Evolutionary conservation across 2,113 vertebrate genomes (phyloP).

Genomic region (Sceloporus tristichus): DNA sequence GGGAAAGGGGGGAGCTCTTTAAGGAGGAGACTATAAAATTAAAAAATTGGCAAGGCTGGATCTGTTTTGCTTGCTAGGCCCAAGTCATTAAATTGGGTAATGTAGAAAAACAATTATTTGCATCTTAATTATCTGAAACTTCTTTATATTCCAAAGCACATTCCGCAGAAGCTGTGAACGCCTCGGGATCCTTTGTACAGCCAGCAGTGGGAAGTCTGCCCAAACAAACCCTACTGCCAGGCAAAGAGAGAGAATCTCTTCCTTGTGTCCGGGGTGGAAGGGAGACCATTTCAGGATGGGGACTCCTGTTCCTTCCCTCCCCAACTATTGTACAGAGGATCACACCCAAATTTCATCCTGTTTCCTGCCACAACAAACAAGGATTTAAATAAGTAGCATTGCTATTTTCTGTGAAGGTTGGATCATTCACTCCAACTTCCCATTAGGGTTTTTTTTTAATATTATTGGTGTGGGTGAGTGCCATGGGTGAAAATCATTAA

Average conservation of each 20-base stretch:
- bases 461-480: too few relatives aligned
- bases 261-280: not conserved
- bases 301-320: not conserved
- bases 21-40: constrained; percentile 23
- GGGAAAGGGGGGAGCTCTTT: constrained; percentile 13
- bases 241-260: not conserved
- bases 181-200: constrained; percentile 19
- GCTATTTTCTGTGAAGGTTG: not conserved
- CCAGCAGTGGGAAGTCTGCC: not conserved
- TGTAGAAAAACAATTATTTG: constrained; percentile 43
- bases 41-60: constrained; percentile 33
- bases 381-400: not conserved
- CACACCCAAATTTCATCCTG: not conserved
- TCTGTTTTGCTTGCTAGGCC: constrained; percentile 28
- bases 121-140: constrained; percentile 50
- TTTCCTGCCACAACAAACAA: not conserved
- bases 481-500: too few relatives aligned
- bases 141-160: constrained; percentile 39
- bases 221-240: not conserved
- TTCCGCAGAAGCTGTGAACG: constrained; percentile 8
- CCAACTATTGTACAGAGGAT: not conserved
- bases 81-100: constrained; percentile 40
- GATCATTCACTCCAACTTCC: not conserved
- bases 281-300: not conserved
- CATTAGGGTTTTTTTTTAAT: too few relatives aligned